Conservation (phyloP, 2,888 invertebrate genomes). For the Germaria angustata region DNA sequence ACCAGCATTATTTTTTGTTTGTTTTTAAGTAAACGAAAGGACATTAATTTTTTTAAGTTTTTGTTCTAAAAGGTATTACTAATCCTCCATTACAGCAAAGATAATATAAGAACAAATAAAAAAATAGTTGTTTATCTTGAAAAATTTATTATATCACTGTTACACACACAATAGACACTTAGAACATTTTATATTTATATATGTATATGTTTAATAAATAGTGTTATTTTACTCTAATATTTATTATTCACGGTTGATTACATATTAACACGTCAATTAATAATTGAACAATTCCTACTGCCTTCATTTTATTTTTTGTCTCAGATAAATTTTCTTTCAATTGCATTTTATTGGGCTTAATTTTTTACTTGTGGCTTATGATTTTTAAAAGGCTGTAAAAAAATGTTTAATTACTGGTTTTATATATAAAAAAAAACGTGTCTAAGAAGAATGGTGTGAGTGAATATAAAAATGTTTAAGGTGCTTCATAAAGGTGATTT, state of each 20-base stretch:
- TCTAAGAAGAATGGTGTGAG: neutral
- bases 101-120: too few relatives aligned
- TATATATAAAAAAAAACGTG: neutral
- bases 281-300: slow-evolving; percentile 61
- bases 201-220: neutral
- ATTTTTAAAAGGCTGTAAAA: slow-evolving; percentile 48
- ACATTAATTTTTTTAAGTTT: too few relatives aligned
- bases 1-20: too few relatives aligned
- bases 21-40: too few relatives aligned
- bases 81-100: too few relatives aligned
- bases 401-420: slow-evolving; percentile 45
- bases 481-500: slow-evolving; percentile 40
- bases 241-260: neutral
- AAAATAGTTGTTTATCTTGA: too few relatives aligned
- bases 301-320: neutral
- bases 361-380: slow-evolving; percentile 17
- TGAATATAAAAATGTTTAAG: slow-evolving; percentile 15
- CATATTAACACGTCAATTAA: neutral
- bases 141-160: too few relatives aligned
- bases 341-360: slow-evolving; percentile 24
- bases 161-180: slow-evolving; percentile 53
- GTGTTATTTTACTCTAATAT: neutral
- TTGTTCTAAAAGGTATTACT: too few relatives aligned
- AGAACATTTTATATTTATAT: slow-evolving; percentile 37
- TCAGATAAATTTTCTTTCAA: slow-evolving; percentile 11